phyloP scores from a whole-genome alignment of 2,888 invertebrate genomes.

The Spodoptera littoralis region DNA sequence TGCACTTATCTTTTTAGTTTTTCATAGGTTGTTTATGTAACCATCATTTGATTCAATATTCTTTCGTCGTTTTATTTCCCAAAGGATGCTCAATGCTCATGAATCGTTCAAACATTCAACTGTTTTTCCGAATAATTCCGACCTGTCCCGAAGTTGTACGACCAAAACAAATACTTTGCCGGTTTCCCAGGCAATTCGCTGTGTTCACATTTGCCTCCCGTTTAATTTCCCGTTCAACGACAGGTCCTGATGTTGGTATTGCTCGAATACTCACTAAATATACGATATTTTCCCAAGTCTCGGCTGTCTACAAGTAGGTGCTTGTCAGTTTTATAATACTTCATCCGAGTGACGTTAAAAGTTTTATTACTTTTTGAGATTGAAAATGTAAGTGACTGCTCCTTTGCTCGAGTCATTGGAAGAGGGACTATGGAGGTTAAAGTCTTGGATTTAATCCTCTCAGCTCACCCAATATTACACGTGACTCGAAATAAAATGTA shows the following conservation, averaged over 20 bases:
- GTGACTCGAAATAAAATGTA: too few relatives aligned
- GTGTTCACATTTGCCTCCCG: slow-evolving; percentile 37
- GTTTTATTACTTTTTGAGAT: too few relatives aligned
- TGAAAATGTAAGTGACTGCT: too few relatives aligned
- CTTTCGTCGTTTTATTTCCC: not conserved
- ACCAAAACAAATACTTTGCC: slow-evolving; percentile 43
- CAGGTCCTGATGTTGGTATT: slow-evolving; percentile 25
- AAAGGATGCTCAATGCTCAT: not conserved
- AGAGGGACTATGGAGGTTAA: too few relatives aligned
- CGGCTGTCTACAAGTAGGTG: slow-evolving; percentile 4
- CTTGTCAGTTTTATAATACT: not conserved
- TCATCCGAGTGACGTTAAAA: not conserved
- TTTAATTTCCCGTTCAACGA: slow-evolving; percentile 45
- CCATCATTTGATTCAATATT: not conserved
- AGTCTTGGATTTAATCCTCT: too few relatives aligned
- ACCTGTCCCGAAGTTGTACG: slow-evolving; percentile 23
- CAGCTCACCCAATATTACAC: too few relatives aligned
- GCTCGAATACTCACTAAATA: slow-evolving; percentile 27
- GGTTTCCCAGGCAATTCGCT: slow-evolving; percentile 20
- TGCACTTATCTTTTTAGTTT: too few relatives aligned
- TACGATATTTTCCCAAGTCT: slow-evolving; percentile 14
- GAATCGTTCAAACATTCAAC: not conserved
- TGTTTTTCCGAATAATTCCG: slow-evolving; percentile 11
- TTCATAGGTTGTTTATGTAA: too few relatives aligned
- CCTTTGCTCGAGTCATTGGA: too few relatives aligned